Conservation (phyloP, 1,140 invertebrate genomes). For the Scaptomyza hsui region DNA sequence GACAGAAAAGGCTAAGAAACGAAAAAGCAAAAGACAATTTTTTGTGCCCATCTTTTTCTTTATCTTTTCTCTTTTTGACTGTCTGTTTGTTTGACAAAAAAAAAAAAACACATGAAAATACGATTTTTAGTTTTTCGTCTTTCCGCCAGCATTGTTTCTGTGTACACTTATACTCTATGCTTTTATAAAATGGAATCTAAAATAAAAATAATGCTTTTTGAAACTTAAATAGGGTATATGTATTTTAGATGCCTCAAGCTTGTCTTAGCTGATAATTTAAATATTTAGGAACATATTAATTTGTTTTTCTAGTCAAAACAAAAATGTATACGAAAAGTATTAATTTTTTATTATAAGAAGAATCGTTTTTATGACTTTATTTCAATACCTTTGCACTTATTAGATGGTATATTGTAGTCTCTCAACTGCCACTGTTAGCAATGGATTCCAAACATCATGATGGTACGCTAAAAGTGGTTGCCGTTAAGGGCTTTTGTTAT, state of each 20-base stretch:
- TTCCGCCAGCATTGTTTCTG: slow-evolving; percentile 20
- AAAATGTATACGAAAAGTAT: too few species aligned
- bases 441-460: slow-evolving; percentile 27
- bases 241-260: too few species aligned
- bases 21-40: slow-evolving; percentile 21
- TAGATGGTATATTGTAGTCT: neutral
- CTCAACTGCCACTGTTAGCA: neutral
- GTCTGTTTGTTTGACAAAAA: slow-evolving; percentile 43
- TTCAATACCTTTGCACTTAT: too few species aligned
- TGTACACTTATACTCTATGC: slow-evolving; percentile 17
- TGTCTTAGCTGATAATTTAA: too few species aligned
- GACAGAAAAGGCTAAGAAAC: slow-evolving; percentile 46
- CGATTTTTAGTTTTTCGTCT: slow-evolving; percentile 50
- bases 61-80: neutral
- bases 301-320: too few species aligned
- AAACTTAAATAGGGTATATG: too few species aligned
- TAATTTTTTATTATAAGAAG: too few species aligned
- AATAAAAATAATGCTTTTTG: neutral
- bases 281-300: too few species aligned
- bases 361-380: too few species aligned
- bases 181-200: too few species aligned
- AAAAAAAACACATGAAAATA: slow-evolving; percentile 46
- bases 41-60: neutral
- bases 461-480: slow-evolving; percentile 31
- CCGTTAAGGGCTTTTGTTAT: slow-evolving; percentile 22